Base-by-base conservation (phyloP, 2,888 invertebrate species). In the Caenorhabditis sp. region DNA sequence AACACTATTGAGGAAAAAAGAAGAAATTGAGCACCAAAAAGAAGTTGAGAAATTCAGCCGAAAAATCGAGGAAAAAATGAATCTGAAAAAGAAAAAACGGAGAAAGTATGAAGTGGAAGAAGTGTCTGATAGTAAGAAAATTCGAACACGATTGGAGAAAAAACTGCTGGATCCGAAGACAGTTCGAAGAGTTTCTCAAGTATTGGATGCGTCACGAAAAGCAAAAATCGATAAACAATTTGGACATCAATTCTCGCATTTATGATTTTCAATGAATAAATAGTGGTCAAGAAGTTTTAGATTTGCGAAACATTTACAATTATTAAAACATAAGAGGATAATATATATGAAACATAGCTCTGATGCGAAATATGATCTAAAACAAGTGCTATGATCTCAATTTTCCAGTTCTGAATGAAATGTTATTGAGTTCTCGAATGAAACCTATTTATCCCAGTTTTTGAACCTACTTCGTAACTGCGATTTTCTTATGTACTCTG, bases 111-210 rank as follows among this genome's bases (percentile, higher is more conserved):
- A 72, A 59, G 54, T 59, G 10, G 64, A 67, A 53, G 70, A 77
- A 12, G 76, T 67, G 62, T 63, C 72, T 26, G 63, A 50, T 71
- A 71, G 59, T 68, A 61, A 52, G 76, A 77, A 50, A 53, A 52
- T 69, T 23, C 53, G 66, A 25, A 63, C 14, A 36, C 52, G 67
- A 17, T 65, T 76, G 38, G 61, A 84, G 80, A 83, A 81, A 56
- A 86, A 86, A 65, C 60, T 86, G 10, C 68, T 86, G 27, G 82
- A 84, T 71, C 83, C 83, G 38, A 63, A 78, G 25, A 64, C 85
- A n/a, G 58, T 86, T 31, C 76, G 77, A 43, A 38, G 86, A 36
- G 78, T 86, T 5, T 78, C 85, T 0, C 82, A 81, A 0, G 80
- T 79, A 25, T 62, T 86, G 49, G 81, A 81, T 27, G 77, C 76